Evolutionary conservation across 1,140 invertebrate species (phyloP).

Genomic region (Acromyrmex echinatior): DNA sequence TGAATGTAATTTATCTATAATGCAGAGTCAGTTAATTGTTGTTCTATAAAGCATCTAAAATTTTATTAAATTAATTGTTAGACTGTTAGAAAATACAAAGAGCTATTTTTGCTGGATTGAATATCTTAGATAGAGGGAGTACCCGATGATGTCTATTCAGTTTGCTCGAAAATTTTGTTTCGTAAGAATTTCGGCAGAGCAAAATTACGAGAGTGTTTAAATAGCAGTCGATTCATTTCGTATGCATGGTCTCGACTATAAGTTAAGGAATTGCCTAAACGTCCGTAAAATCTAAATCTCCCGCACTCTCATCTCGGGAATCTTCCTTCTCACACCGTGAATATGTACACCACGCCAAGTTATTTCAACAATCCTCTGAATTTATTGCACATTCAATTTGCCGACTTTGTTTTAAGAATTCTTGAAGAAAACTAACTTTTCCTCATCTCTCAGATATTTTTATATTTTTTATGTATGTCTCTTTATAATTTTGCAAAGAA

Average conservation of each 20-base stretch:
- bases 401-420: conserved; percentile 54
- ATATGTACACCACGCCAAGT: conserved; percentile 72
- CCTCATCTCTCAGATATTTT: conserved; percentile 38
- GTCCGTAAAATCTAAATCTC: conserved; percentile 82
- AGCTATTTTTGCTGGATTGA: neutral
- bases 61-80: neutral
- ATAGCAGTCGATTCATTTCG: conserved; percentile 73
- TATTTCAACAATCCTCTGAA: conserved; percentile 82
- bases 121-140: neutral
- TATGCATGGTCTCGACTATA: conserved; percentile 77
- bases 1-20: neutral
- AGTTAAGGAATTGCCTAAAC: conserved; percentile 80
- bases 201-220: conserved; percentile 47
- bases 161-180: neutral
- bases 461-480: neutral
- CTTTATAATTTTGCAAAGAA: neutral
- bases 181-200: neutral
- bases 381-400: conserved; percentile 84
- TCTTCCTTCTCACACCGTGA: conserved; percentile 50
- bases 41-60: neutral
- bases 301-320: conserved; percentile 79
- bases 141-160: neutral
- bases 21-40: neutral
- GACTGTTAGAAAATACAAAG: neutral
- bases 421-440: conserved; percentile 36